Evolutionary conservation across 2,113 vertebrate genomes (phyloP).

Genomic region (Phylloscopus trochilus): DNA sequence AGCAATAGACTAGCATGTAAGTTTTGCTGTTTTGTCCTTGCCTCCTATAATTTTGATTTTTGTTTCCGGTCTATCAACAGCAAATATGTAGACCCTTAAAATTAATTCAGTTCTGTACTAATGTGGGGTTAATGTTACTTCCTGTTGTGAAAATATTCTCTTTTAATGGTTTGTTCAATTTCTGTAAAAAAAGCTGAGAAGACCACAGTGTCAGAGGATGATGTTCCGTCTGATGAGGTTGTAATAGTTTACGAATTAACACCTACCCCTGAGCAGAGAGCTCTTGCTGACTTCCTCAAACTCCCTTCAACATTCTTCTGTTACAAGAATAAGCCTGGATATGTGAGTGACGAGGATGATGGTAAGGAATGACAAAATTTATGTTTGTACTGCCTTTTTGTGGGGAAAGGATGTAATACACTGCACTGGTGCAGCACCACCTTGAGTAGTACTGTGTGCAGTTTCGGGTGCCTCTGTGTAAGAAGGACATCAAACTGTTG

Average conservation of each 20-base stretch:
- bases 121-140: not conserved
- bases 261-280: slow-evolving; percentile 86
- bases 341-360: slow-evolving; percentile 87
- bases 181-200: slow-evolving; percentile 62
- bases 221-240: slow-evolving; percentile 74
- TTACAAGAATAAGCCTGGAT: slow-evolving; percentile 90
- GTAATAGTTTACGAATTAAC: slow-evolving; percentile 84
- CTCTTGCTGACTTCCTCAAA: slow-evolving; percentile 81
- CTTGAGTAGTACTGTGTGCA: not conserved
- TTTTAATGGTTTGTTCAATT: not conserved
- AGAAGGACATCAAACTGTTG: not conserved
- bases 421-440: not conserved
- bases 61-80: not conserved
- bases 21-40: not conserved
- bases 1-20: not conserved
- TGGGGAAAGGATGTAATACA: not conserved
- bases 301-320: slow-evolving; percentile 94
- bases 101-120: not conserved
- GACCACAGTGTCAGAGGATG: slow-evolving; percentile 20
- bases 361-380: slow-evolving; percentile 73
- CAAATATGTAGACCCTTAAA: not conserved
- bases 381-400: not conserved
- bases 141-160: not conserved
- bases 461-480: not conserved
- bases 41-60: not conserved